Conservation (phyloP, 2,888 invertebrate genomes). For the Lochmaea capreae region DNA sequence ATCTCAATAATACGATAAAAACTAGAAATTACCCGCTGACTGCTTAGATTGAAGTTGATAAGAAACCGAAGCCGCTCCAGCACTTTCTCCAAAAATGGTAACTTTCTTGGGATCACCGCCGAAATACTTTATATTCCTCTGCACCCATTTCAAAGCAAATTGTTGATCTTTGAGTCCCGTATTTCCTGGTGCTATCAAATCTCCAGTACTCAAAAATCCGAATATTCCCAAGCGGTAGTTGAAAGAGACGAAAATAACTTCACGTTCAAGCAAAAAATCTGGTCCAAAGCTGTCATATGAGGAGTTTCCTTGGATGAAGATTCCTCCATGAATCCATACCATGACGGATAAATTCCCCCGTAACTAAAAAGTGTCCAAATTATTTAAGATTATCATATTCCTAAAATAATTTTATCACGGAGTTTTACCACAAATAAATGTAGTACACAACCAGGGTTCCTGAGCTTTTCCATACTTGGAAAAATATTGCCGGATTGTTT, state of each 20-base stretch:
- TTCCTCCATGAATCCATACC: constrained; percentile 53
- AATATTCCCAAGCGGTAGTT: constrained; percentile 51
- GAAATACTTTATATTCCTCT: constrained; percentile 47
- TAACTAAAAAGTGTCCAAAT: constrained; percentile 25
- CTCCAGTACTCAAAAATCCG: constrained; percentile 50
- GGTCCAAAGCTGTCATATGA: constrained; percentile 43
- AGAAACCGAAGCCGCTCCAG: constrained; percentile 51
- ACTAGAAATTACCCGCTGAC: constrained; percentile 42
- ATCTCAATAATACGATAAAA: too few species aligned
- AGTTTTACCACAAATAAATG: too few species aligned
- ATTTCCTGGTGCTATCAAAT: constrained; percentile 50
- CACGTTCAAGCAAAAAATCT: constrained; percentile 48
- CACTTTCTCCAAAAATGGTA: constrained; percentile 53
- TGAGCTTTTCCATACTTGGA: too few species aligned
- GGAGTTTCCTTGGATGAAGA: constrained; percentile 45
- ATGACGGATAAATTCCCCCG: constrained; percentile 43
- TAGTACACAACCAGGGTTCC: too few species aligned
- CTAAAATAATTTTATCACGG: not conserved
- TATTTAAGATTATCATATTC: not conserved
- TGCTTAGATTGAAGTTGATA: constrained; percentile 47
- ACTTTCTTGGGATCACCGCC: constrained; percentile 51
- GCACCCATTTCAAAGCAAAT: constrained; percentile 51
- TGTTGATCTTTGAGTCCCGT: constrained; percentile 52
- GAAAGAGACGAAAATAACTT: constrained; percentile 47
- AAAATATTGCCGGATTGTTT: too few species aligned